These are phyloP conservation scores for Pygmarrhopalites habei DNA, from an alignment of 1,140 invertebrate species.

Conservation along the genomic window DNA sequence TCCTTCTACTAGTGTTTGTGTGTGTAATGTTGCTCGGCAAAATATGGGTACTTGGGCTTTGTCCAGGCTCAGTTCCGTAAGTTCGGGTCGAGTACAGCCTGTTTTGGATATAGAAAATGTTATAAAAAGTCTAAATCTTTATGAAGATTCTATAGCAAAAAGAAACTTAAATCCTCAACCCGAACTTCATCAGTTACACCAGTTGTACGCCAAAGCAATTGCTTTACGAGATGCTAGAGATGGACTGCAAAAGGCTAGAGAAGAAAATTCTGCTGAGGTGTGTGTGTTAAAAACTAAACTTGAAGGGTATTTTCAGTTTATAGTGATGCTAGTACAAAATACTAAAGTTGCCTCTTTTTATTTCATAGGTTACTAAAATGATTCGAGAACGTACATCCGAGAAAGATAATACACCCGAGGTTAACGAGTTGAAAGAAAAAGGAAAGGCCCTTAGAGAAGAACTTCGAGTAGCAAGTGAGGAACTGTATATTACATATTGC, in stretches of 20 bases:
- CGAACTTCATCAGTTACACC: neutral
- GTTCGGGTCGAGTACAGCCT: conserved; percentile 25
- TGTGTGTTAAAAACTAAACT: neutral
- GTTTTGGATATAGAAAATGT: conserved; percentile 29
- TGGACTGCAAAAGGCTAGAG: neutral
- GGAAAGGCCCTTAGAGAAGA: conserved; percentile 53
- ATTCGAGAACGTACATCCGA: conserved; percentile 42
- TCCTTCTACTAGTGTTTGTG: too few relatives aligned
- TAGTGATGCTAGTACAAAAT: too few relatives aligned
- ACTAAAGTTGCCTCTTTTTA: conserved; percentile 23
- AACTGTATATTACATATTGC: too few relatives aligned
- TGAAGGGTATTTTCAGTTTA: too few relatives aligned
- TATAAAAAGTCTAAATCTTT: neutral
- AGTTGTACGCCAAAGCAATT: conserved; percentile 20
- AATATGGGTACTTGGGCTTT: conserved; percentile 19
- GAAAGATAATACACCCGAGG: conserved; percentile 40
- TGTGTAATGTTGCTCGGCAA: too few relatives aligned
- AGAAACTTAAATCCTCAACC: neutral
- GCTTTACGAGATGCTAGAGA: neutral
- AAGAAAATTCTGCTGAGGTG: conserved; percentile 15
- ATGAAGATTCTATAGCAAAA: conserved; percentile 23
- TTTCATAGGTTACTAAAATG: conserved; percentile 12
- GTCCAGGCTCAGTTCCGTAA: conserved; percentile 7
- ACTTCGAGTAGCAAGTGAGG: conserved; percentile 15
- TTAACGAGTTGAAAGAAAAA: conserved; percentile 48